These are phyloP conservation scores for Habroteleia sp. DNA, from an alignment of 2,888 invertebrate species.

Conservation along the genomic window DNA sequence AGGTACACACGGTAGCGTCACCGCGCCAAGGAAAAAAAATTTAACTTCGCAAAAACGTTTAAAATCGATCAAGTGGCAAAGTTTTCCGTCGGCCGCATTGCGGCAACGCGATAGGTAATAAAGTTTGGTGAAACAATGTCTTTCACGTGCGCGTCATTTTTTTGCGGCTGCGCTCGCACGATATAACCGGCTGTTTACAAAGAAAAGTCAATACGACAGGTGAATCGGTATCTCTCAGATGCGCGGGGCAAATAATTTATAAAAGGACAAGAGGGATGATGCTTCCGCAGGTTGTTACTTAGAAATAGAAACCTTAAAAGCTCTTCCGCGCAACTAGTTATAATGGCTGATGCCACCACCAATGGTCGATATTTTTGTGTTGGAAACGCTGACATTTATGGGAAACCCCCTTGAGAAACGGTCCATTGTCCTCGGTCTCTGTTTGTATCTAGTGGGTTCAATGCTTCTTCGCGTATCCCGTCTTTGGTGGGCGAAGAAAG, in stretches of 20 bases:
- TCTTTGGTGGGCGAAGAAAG: conserved; percentile 60
- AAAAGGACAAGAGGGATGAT: conserved; percentile 61
- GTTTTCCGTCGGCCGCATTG: conserved; percentile 44
- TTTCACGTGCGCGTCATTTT: conserved; percentile 41
- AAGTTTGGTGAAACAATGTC: conserved; percentile 59
- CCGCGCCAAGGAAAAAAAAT: no score
- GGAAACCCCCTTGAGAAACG: conserved; percentile 63
- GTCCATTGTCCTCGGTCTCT: conserved; percentile 62
- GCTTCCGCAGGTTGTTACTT: conserved; percentile 62
- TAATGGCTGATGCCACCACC: conserved; percentile 60
- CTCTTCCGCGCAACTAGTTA: conserved; percentile 57
- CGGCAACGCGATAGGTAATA: conserved; percentile 33
- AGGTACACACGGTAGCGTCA: no score
- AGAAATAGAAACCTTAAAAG: conserved; percentile 63
- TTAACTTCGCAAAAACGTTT: no score
- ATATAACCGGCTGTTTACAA: conserved; percentile 51
- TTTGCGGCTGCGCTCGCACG: conserved; percentile 43
- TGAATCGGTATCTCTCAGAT: conserved; percentile 63
- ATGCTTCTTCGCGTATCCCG: conserved; percentile 53
- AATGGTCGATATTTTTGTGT: conserved; percentile 60
- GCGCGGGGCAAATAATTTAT: conserved; percentile 58
- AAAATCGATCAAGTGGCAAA: no score
- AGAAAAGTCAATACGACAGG: conserved; percentile 61
- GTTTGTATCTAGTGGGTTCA: conserved; percentile 61
- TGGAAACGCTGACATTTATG: conserved; percentile 59